phyloP scores from a whole-genome alignment of 2,888 invertebrate species.

The Bhutanitis thaidina region DNA sequence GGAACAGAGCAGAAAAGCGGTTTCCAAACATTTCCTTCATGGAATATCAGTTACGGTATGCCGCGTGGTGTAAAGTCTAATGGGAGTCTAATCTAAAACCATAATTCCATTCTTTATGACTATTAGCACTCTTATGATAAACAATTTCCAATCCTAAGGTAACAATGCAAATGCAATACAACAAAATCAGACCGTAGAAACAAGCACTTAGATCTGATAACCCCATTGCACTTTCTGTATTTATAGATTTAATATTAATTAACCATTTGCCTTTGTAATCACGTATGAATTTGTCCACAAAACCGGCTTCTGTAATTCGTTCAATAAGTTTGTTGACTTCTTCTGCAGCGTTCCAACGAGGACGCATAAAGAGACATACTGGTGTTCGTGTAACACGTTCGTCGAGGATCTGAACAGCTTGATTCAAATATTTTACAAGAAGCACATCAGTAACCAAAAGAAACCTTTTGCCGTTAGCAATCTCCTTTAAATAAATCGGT shows the following conservation, averaged over 20 bases:
- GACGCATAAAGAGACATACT: slow-evolving; percentile 41
- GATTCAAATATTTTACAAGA: slow-evolving; percentile 25
- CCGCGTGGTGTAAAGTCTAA: too few species aligned
- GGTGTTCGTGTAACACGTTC: slow-evolving; percentile 33
- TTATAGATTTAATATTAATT: slow-evolving; percentile 7
- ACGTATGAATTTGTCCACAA: slow-evolving; percentile 29
- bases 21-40: too few species aligned
- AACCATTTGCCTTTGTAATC: slow-evolving; percentile 21
- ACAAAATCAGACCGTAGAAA: slow-evolving; percentile 40
- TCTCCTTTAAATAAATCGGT: slow-evolving; percentile 27
- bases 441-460: slow-evolving; percentile 35
- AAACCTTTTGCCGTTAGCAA: slow-evolving; percentile 42
- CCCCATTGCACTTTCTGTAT: slow-evolving; percentile 25
- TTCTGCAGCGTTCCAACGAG: slow-evolving; percentile 46
- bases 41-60: too few species aligned
- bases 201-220: slow-evolving; percentile 38
- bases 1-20: too few species aligned
- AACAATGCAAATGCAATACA: slow-evolving; percentile 35
- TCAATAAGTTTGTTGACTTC: slow-evolving; percentile 32
- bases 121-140: slow-evolving; percentile 19
- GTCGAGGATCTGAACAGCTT: slow-evolving; percentile 38
- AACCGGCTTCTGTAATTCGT: slow-evolving; percentile 39
- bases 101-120: too few species aligned
- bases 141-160: slow-evolving; percentile 41
- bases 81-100: too few species aligned